Evolutionary conservation across 2,888 invertebrate species (phyloP), one percentile per base, ranked within the genome.

Genomic region (Drosophila atripex): DNA sequence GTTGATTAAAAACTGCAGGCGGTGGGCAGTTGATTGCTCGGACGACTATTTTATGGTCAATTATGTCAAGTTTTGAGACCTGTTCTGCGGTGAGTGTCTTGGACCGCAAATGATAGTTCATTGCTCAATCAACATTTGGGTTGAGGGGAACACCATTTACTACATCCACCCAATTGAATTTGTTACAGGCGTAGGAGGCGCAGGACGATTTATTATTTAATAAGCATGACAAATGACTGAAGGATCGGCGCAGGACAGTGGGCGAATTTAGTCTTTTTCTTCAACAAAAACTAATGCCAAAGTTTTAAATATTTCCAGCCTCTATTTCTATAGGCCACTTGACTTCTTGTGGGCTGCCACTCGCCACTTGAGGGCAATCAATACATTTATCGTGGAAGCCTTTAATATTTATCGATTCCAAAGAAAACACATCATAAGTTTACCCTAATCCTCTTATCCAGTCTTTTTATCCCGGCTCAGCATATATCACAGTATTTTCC

Each of bases 1-100:
- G 73, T 82, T 85, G 82, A 80, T 85, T 80, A 85, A 82, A 85
- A 85, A 73, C 64, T 65, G 60, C 53, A 47, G 32, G 56, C 55
- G 51, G 59, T 60, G 60, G 25, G 71, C 65, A 69, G 66, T 60
- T 57, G 57, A 60, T 57, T 57, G 60, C 57, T 39, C 38, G 11
- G 51, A 56, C 21, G 38, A 39, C 28, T 21, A 59, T 41, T 52
- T 72, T 66, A 68, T 61, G 47, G 55, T 50, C 54, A 65, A 78
- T 61, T 59, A 57, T 69, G 60, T 61, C 60, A 50, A 25, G 46
- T 47, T 53, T 39, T 47, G 30, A 25, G 53, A n/a, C 12, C 25
- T 41, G 43, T 53, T 64, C 53, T 64, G 64, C 28, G 64, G 64
- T 53, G 1, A 8, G 25, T 21, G 25, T 18, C 25, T 9, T 23